Conservation (phyloP, 2,888 invertebrate species). For the Hermaeophaga mercurialis region DNA sequence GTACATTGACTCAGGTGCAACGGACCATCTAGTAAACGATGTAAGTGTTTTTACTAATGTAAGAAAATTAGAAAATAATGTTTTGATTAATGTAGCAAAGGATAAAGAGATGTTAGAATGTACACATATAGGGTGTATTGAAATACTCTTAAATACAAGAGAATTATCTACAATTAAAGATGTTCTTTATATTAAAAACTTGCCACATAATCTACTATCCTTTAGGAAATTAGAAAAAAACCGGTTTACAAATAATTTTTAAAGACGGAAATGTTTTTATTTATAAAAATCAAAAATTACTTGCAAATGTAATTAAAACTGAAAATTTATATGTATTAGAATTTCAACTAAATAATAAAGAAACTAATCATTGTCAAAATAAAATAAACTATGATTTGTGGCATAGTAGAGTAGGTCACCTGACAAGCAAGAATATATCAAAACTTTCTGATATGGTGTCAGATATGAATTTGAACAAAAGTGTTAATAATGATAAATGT, state of each 20-base stretch:
- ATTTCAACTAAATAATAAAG: background rate
- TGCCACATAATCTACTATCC: background rate
- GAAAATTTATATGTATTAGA: background rate
- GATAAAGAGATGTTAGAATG: constrained; percentile 1
- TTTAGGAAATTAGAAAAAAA: constrained; percentile 1
- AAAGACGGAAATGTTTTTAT: background rate
- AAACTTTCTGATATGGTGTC: background rate
- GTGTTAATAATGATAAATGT: too few relatives aligned
- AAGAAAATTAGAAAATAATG: background rate
- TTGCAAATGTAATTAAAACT: background rate
- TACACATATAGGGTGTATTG: background rate
- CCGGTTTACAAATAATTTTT: constrained; percentile 2
- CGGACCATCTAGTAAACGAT: too few relatives aligned
- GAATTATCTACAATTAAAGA: background rate
- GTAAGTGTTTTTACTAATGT: constrained; percentile 1
- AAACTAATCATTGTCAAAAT: background rate
- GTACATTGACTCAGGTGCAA: too few relatives aligned
- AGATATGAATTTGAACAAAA: background rate
- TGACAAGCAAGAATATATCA: background rate
- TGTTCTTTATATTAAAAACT: constrained; percentile 4
- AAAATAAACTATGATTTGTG: background rate
- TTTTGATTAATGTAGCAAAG: constrained; percentile 2
- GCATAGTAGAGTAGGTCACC: constrained; percentile 5
- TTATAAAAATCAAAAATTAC: background rate
- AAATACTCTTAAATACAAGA: background rate